Percentiles rank a stretch among this genome's conserved stretches.
Evolutionary conservation across 2,113 vertebrate genomes (phyloP).

Genomic region (Xiphophorus hellerii): DNA sequence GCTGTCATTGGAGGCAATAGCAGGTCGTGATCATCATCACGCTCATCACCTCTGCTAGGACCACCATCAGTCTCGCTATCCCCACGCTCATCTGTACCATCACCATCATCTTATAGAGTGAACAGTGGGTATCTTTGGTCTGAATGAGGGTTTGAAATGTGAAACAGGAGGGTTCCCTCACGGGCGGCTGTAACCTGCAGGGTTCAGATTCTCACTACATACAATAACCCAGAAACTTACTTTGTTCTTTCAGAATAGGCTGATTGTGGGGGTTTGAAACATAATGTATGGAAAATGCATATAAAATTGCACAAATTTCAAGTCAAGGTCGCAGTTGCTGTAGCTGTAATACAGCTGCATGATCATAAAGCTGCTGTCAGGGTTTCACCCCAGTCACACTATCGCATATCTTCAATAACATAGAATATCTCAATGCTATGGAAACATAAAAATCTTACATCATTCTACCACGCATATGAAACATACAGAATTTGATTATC

Average conservation of each 20-base stretch:
- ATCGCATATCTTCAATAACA: background rate
- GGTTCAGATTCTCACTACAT: slow-evolving; percentile 21
- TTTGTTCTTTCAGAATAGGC: slow-evolving; percentile 3
- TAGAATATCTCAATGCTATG: background rate
- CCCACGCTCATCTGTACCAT: slow-evolving; percentile 56
- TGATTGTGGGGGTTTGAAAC: slow-evolving; percentile 5
- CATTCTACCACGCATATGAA: background rate
- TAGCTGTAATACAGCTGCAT: too few species aligned
- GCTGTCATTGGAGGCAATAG: slow-evolving; percentile 40
- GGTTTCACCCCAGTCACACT: background rate
- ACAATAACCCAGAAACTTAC: slow-evolving; percentile 22
- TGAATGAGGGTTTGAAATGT: slow-evolving; percentile 42
- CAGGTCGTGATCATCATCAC: slow-evolving; percentile 46
- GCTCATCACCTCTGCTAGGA: slow-evolving; percentile 31
- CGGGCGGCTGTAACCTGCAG: slow-evolving; percentile 11
- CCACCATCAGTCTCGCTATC: slow-evolving; percentile 44
- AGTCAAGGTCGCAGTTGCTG: too few species aligned
- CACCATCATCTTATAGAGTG: slow-evolving; percentile 48
- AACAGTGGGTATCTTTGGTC: slow-evolving; percentile 21
- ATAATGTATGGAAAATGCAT: background rate
- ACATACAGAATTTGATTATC: too few species aligned
- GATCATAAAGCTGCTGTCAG: background rate
- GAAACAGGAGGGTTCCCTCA: slow-evolving; percentile 33
- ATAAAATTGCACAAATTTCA: background rate
- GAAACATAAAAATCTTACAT: background rate